A percentile compares a stretch with the other conserved stretches of the same genome.
phyloP scores from a whole-genome alignment of 2,113 vertebrate species.

The Corvus hawaiiensis region DNA sequence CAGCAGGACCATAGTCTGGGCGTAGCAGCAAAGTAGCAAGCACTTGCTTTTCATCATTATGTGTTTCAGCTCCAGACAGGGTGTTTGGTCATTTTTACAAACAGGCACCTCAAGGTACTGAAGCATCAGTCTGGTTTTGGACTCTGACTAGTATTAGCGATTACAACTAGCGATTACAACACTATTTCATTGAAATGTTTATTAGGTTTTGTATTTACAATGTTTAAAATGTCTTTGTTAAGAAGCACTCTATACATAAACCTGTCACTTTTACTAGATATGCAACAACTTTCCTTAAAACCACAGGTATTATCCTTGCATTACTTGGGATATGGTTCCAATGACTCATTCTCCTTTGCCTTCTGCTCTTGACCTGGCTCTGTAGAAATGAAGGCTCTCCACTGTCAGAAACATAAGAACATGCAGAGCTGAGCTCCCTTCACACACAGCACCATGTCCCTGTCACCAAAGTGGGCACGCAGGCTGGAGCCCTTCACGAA shows the following conservation, averaged over 20 bases:
- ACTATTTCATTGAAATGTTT: not conserved
- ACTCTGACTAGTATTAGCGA: not conserved
- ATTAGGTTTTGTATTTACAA: not conserved
- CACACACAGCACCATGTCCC: not conserved
- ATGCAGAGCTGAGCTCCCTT: not conserved
- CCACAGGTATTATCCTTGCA: not conserved
- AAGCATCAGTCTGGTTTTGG: not conserved
- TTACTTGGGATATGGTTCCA: not conserved
- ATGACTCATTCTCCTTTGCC: not conserved
- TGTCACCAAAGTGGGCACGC: not conserved
- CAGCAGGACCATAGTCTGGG: not conserved
- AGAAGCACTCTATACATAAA: not conserved
- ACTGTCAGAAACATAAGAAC: accelerated
- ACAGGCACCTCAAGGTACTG: not conserved
- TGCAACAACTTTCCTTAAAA: not conserved
- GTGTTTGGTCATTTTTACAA: not conserved
- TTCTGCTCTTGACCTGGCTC: not conserved
- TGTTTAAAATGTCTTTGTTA: not conserved
- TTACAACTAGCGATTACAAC: not conserved
- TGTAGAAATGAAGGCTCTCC: not conserved
- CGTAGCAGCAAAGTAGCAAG: not conserved
- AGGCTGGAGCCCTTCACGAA: not conserved
- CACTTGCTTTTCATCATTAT: not conserved
- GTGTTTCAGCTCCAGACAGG: not conserved
- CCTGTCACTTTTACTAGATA: not conserved